Evolutionary conservation across 1,140 invertebrate species (phyloP), one percentile per base, ranked within the genome.

Genomic region (Thaumetopoea pityocampa): DNA sequence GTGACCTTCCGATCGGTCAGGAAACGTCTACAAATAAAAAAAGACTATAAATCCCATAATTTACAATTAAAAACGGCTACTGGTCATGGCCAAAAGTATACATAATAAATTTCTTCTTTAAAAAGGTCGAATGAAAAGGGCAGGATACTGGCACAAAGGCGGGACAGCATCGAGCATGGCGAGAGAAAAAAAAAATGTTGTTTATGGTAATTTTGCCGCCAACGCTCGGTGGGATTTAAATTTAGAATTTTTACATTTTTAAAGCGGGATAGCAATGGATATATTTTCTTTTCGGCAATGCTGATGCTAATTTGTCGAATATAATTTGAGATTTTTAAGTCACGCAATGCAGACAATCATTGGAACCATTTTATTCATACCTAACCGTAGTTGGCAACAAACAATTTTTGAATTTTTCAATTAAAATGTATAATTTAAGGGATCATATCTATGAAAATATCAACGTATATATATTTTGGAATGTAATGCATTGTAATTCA

Each of bases 1-100:
- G 16, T 78, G 60, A 79, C 68, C 74, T 76, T 74, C 77, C 66
- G 67, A 70, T 61, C 65, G 51, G 61, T 46, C 60, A 64, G 69
- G 71, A 70, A 74, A 67, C 51, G 57, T 54, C 32, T 55, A 51
- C 53, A 55, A 53, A 51, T 37, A 51, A 52, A 58, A 67, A 47
- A 60, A 65, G 47, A 48, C 20, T 51, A 66, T 76, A 79, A 68
- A 62, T 26, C 65, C 66, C 78, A 83, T 83, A 80, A 74, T 74
- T 83, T 73, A 83, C 79, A 83, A 83, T 83, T 80, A 80, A 76
- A 81, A 68, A 51, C 73, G 57, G 77, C 76, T 83, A 83, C 79
- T 71, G 79, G 79, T 80, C 79, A 83, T 73, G 71, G 50, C 71
- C 68, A 56, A 76, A 78, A 74, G 67, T 71, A 63, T 77, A 78